phyloP scores from a whole-genome alignment of 2,888 invertebrate genomes.

The Thecocarcelia acutangulata region DNA sequence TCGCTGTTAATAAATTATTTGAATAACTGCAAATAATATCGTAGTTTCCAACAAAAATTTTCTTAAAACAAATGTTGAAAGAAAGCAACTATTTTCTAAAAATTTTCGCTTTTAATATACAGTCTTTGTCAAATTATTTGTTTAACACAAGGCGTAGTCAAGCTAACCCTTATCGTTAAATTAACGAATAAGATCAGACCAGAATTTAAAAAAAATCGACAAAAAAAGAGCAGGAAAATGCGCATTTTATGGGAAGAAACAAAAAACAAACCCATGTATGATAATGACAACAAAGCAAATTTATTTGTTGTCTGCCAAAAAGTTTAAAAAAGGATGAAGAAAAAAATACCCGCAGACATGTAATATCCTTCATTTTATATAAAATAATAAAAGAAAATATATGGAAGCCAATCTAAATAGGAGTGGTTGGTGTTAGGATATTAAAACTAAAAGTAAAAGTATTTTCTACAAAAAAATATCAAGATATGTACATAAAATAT shows the following conservation, averaged over 20 bases:
- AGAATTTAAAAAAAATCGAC: not conserved
- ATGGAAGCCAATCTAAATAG: not conserved
- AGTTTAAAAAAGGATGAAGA: not conserved
- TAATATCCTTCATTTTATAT: conserved; percentile 30
- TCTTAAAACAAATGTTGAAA: too few species aligned
- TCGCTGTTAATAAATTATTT: too few species aligned
- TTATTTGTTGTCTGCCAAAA: conserved; percentile 34
- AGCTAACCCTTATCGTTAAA: too few species aligned
- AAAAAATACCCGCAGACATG: conserved; percentile 50
- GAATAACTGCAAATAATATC: too few species aligned
- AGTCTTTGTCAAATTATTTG: too few species aligned
- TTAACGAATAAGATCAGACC: not conserved
- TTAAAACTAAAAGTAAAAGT: conserved; percentile 61
- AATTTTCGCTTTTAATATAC: too few species aligned
- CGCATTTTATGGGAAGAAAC: conserved; percentile 19
- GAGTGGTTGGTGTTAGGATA: conserved; percentile 28
- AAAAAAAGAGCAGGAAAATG: conserved; percentile 44
- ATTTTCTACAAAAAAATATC: conserved; percentile 25
- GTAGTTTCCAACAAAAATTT: too few species aligned
- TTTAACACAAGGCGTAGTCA: too few species aligned
- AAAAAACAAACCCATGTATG: conserved; percentile 1
- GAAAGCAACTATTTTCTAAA: too few species aligned
- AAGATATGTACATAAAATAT: conserved; percentile 37
- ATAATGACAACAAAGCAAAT: conserved; percentile 22
- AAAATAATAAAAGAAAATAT: conserved; percentile 6